A percentile compares a stretch with the other conserved stretches of the same genome.
Evolutionary conservation across 2,888 invertebrate species (phyloP).

Genomic region (Cheilosia vulpina): DNA sequence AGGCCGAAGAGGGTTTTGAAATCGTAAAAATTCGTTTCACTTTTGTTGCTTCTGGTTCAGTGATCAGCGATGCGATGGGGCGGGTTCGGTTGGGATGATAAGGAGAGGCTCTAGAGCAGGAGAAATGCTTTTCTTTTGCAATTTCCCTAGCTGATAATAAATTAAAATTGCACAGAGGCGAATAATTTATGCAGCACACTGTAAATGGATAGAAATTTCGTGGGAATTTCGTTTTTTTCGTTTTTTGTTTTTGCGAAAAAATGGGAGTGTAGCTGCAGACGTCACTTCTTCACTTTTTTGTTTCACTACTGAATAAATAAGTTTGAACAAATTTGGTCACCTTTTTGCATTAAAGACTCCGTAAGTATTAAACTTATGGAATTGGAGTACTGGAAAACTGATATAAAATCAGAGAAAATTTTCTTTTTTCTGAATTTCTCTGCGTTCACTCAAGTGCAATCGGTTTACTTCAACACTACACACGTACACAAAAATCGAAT

Average conservation of each 20-base stretch:
- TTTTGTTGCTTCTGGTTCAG: conserved; percentile 42
- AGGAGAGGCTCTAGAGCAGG: conserved; percentile 6
- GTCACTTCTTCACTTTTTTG: conserved; percentile 64
- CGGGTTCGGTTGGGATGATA: conserved; percentile 1
- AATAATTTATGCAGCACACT: conserved; percentile 62
- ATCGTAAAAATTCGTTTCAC: conserved; percentile 53
- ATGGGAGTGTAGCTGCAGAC: conserved; percentile 55
- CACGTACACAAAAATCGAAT: conserved; percentile 75
- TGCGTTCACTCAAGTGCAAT: conserved; percentile 57
- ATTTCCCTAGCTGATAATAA: conserved; percentile 62
- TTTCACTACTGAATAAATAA: conserved; percentile 28
- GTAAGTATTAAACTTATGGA: not conserved
- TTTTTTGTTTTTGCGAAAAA: conserved; percentile 8
- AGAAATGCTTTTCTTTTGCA: conserved; percentile 35
- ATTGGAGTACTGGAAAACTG: conserved; percentile 5
- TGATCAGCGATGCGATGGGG: conserved; percentile 24
- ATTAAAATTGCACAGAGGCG: conserved; percentile 55
- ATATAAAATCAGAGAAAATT: conserved; percentile 13
- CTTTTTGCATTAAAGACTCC: conserved; percentile 49
- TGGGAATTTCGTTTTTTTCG: conserved; percentile 56
- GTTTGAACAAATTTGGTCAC: conserved; percentile 36
- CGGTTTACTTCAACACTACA: conserved; percentile 59
- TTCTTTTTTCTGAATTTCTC: conserved; percentile 38
- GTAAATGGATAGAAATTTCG: conserved; percentile 37
- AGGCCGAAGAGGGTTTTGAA: conserved; percentile 33